phyloP scores from a whole-genome alignment of 1,140 invertebrate species.

The Tetramorium simillimum region DNA sequence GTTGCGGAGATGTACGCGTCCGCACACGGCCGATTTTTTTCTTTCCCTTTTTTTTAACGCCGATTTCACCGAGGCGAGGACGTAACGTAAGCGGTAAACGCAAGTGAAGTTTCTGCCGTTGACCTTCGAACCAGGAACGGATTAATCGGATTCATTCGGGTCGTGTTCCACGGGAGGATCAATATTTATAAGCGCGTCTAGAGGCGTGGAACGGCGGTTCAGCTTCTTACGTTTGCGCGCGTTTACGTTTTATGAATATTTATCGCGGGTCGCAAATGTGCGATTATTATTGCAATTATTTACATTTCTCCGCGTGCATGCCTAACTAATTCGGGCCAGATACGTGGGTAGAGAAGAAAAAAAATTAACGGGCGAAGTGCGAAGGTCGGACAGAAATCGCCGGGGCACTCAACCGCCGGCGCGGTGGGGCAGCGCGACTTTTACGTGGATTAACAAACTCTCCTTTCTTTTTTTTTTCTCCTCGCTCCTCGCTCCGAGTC shows the following conservation, averaged over 20 bases:
- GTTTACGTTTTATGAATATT: conserved; percentile 26
- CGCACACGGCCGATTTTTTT: neutral
- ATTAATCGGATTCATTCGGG: conserved; percentile 13
- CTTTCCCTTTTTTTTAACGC: conserved; percentile 30
- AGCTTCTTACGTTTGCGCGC: neutral
- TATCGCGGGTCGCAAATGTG: neutral
- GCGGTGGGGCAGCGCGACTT: neutral
- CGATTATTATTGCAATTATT: neutral
- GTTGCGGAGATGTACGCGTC: conserved; percentile 5
- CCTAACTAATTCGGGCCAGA: neutral
- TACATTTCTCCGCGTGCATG: neutral
- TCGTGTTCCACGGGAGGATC: neutral
- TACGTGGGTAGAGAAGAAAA: neutral
- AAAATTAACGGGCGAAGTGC: neutral
- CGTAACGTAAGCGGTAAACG: neutral
- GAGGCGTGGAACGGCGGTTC: neutral
- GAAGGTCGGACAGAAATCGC: neutral
- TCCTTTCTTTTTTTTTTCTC: neutral
- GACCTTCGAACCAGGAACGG: conserved; percentile 25
- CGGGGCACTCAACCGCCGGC: neutral
- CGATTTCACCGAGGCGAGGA: conserved; percentile 26
- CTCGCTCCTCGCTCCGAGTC: neutral
- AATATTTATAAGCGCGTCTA: neutral
- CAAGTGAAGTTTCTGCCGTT: conserved; percentile 24
- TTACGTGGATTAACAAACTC: neutral